These are phyloP conservation scores for Acrocyrtus sp. DNA, from an alignment of 2,888 invertebrate genomes.

Conservation along the genomic window DNA sequence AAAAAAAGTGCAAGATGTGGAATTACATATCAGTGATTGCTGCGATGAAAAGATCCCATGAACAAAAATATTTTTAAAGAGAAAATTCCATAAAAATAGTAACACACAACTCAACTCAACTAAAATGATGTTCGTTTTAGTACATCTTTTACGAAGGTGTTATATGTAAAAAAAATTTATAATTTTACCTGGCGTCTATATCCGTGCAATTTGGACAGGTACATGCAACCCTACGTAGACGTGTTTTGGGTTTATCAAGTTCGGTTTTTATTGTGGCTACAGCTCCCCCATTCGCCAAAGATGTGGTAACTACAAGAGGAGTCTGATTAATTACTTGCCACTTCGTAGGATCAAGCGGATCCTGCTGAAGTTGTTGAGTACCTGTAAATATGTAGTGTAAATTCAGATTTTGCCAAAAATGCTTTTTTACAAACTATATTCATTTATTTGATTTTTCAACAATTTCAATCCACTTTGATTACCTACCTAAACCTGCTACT, in stretches of 20 bases:
- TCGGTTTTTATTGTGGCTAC: conserved; percentile 62
- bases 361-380: conserved; percentile 79
- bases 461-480: background rate
- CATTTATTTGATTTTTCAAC: too few relatives aligned
- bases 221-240: conserved; percentile 90
- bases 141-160: background rate
- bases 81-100: too few relatives aligned
- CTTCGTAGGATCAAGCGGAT: conserved; percentile 83
- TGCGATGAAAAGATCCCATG: too few relatives aligned
- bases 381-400: too few relatives aligned
- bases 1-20: too few relatives aligned
- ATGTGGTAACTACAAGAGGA: conserved; percentile 68
- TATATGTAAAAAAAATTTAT: background rate
- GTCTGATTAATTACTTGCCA: conserved; percentile 74
- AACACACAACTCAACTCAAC: too few relatives aligned
- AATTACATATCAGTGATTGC: too few relatives aligned
- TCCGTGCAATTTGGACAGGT: conserved; percentile 97
- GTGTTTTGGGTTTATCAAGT: conserved; percentile 67
- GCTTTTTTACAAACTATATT: background rate
- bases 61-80: too few relatives aligned
- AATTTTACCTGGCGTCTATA: conserved; percentile 66
- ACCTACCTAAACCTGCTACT: conserved; percentile 47
- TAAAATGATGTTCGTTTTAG: background rate
- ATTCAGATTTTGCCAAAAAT: background rate
- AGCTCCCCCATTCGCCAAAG: conserved; percentile 62